Percentiles rank a stretch among this genome's conserved stretches.
These are phyloP conservation scores for Smithornis capensis DNA, from an alignment of 2,113 vertebrate genomes.

Conservation along the genomic window DNA sequence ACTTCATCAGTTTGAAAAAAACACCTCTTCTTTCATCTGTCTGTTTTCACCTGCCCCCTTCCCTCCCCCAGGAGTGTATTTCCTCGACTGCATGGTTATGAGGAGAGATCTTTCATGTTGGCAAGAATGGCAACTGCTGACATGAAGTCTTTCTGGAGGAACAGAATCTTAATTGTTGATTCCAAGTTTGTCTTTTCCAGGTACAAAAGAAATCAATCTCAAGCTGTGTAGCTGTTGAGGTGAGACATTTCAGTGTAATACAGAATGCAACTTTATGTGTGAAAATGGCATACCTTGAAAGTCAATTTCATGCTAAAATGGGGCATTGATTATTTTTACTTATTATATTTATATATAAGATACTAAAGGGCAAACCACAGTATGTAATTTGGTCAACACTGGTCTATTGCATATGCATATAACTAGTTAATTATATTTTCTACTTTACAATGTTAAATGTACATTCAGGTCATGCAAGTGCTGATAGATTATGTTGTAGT, in stretches of 20 bases:
- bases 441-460: not conserved
- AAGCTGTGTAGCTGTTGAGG: constrained; percentile 1
- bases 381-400: not conserved
- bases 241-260: constrained; percentile 3
- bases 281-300: constrained; percentile 45
- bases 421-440: constrained; percentile 3
- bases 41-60: not conserved
- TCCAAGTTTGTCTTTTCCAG: constrained; percentile 35
- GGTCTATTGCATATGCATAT: not conserved
- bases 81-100: not conserved
- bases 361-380: constrained; percentile 12
- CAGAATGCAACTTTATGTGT: constrained; percentile 1
- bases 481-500: not conserved
- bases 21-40: not conserved
- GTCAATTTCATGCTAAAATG: constrained; percentile 43
- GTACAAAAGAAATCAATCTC: constrained; percentile 49
- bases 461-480: not conserved
- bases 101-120: not conserved
- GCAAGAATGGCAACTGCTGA: not conserved
- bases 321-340: constrained; percentile 27
- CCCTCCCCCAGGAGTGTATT: not conserved
- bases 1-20: not conserved
- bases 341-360: constrained; percentile 19
- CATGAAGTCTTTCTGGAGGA: not conserved
- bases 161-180: not conserved